These are phyloP conservation scores for Rotaria macrura DNA, from an alignment of 2,888 invertebrate genomes.

Conservation along the genomic window DNA sequence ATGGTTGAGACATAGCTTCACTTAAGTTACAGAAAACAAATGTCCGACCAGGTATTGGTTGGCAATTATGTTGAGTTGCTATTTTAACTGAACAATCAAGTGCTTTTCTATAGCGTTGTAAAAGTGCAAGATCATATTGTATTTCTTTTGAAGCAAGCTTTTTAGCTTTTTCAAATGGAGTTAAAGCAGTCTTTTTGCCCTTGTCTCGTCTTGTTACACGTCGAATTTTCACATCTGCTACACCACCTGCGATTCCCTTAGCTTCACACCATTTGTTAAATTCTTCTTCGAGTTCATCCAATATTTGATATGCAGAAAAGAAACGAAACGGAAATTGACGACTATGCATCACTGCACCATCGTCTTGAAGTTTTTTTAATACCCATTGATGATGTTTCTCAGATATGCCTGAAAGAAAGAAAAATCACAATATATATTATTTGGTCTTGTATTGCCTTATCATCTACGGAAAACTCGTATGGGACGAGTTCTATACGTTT, in stretches of 20 bases:
- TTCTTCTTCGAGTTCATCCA: conserved; percentile 43
- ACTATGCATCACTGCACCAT: conserved; percentile 48
- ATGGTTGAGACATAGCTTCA: conserved; percentile 39
- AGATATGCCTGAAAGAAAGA: conserved; percentile 42
- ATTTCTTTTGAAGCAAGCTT: conserved; percentile 41
- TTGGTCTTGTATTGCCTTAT: too few relatives aligned
- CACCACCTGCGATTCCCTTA: neutral
- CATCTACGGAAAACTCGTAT: too few relatives aligned
- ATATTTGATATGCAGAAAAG: conserved; percentile 50
- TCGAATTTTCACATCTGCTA: neutral
- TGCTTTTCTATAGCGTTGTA: conserved; percentile 47
- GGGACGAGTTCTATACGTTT: neutral
- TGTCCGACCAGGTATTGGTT: conserved; percentile 50
- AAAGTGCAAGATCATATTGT: conserved; percentile 38
- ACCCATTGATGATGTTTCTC: conserved; percentile 48
- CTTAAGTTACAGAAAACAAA: conserved; percentile 47
- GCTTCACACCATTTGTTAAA: conserved; percentile 38
- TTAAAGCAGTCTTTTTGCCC: conserved; percentile 2
- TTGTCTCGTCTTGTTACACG: conserved; percentile 8
- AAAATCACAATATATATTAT: neutral
- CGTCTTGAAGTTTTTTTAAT: conserved; percentile 46
- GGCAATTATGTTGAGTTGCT: conserved; percentile 50
- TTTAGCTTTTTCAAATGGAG: neutral
- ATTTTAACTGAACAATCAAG: conserved; percentile 51
- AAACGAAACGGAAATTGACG: conserved; percentile 52